Percentiles rank a stretch among this genome's conserved stretches.
Evolutionary conservation across 2,888 invertebrate genomes (phyloP).

Genomic region (Orgyia antiqua): DNA sequence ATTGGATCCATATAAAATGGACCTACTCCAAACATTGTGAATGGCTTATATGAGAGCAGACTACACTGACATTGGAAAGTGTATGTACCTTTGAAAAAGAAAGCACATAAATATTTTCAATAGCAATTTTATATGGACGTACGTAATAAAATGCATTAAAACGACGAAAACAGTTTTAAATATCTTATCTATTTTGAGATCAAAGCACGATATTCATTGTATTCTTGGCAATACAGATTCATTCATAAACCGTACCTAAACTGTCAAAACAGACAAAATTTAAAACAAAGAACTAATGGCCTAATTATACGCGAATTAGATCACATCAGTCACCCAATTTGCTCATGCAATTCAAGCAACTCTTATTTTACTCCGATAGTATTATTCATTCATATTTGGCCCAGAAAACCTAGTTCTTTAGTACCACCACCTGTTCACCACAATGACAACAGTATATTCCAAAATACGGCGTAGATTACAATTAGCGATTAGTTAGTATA

Average conservation of each 20-base stretch:
- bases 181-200: constrained; percentile 57
- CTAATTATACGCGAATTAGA: constrained; percentile 20
- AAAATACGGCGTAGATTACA: constrained; percentile 5
- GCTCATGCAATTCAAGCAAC: constrained; percentile 17
- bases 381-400: constrained; percentile 46
- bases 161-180: constrained; percentile 25
- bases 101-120: too few species aligned
- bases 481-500: constrained; percentile 6
- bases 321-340: constrained; percentile 18
- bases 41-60: too few species aligned
- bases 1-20: too few species aligned
- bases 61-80: constrained; percentile 11
- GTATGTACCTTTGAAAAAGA: constrained; percentile 14
- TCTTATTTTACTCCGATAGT: constrained; percentile 22
- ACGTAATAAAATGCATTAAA: too few species aligned
- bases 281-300: constrained; percentile 56
- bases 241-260: constrained; percentile 68
- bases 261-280: constrained; percentile 62
- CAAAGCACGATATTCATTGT: constrained; percentile 62
- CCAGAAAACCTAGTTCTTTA: constrained; percentile 39
- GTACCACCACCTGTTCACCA: constrained; percentile 75
- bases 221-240: constrained; percentile 60
- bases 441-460: constrained; percentile 56
- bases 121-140: too few species aligned
- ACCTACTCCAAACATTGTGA: too few species aligned